phyloP scores from a whole-genome alignment of 2,888 invertebrate species.

The Drosophila lacicola region DNA sequence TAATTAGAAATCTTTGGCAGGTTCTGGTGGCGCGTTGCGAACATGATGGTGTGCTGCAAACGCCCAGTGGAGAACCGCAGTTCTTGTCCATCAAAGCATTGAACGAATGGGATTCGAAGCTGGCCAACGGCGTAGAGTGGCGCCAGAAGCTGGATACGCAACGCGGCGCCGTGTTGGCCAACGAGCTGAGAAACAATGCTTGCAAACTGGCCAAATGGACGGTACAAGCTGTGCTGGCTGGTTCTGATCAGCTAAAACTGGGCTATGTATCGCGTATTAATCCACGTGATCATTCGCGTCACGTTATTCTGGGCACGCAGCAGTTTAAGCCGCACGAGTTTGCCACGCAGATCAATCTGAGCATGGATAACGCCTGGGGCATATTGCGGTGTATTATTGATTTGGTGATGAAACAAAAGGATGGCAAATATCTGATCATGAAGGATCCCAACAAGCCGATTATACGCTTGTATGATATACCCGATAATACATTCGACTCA shows the following conservation, averaged over 20 bases:
- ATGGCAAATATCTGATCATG: conserved; percentile 98
- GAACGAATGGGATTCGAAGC: conserved; percentile 99
- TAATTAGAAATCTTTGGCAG: conserved; percentile 77
- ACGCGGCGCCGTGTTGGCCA: conserved; percentile 98
- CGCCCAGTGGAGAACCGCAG: conserved; percentile 95
- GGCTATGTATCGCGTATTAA: conserved; percentile 98
- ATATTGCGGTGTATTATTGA: conserved; percentile 98
- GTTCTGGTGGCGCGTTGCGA: conserved; percentile 97
- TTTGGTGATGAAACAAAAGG: conserved; percentile 98
- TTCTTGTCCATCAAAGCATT: conserved; percentile 98
- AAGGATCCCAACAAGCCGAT: conserved; percentile 99
- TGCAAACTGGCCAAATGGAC: conserved; percentile 99
- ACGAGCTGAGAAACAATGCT: conserved; percentile 99
- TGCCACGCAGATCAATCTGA: conserved; percentile 98
- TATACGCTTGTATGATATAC: conserved; percentile 98
- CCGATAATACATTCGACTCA: conserved; percentile 99
- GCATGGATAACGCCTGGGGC: conserved; percentile 99
- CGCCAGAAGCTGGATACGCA: conserved; percentile 98
- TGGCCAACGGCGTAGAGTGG: conserved; percentile 99
- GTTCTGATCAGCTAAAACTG: conserved; percentile 98
- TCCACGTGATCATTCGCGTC: conserved; percentile 97
- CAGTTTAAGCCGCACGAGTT: conserved; percentile 99
- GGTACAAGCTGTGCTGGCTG: conserved; percentile 96
- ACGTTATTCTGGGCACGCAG: conserved; percentile 98
- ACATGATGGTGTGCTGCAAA: conserved; percentile 97